Evolutionary conservation across 2,888 invertebrate species (phyloP).

Genomic region (Xestia c-nigrum): DNA sequence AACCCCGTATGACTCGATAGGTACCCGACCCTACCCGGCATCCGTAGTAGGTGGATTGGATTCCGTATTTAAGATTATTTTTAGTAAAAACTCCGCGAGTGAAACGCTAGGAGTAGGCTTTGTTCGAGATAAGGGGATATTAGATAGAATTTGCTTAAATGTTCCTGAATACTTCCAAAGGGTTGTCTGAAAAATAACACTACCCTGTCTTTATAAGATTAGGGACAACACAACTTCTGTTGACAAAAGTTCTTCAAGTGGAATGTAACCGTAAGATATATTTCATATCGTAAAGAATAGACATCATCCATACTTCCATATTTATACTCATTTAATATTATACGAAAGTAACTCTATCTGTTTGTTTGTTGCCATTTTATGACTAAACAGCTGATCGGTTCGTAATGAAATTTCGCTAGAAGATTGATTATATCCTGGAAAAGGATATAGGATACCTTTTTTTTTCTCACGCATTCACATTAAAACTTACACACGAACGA

Average conservation of each 20-base stretch:
- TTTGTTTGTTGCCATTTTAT: not conserved
- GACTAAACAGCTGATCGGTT: not conserved
- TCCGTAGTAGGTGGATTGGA: constrained; percentile 70
- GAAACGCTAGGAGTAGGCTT: constrained; percentile 32
- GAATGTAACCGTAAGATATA: not conserved
- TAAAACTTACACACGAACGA: not conserved
- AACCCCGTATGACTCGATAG: constrained; percentile 75
- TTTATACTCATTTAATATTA: not conserved
- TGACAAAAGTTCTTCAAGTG: not conserved
- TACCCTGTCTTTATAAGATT: not conserved
- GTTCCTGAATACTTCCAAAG: constrained; percentile 3
- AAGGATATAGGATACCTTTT: not conserved
- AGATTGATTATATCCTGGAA: not conserved
- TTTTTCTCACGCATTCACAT: not conserved
- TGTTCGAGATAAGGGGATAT: constrained; percentile 16
- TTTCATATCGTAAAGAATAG: not conserved
- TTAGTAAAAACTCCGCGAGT: constrained; percentile 49
- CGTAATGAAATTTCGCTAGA: not conserved
- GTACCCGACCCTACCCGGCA: constrained; percentile 67
- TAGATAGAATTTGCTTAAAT: not conserved
- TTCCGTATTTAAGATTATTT: constrained; percentile 69
- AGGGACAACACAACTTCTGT: not conserved
- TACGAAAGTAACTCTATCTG: not conserved
- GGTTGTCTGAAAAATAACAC: not conserved
- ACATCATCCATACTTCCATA: too few relatives aligned